Evolutionary conservation across 2,888 invertebrate genomes (phyloP).

Genomic region (Sympetrum striolatum): DNA sequence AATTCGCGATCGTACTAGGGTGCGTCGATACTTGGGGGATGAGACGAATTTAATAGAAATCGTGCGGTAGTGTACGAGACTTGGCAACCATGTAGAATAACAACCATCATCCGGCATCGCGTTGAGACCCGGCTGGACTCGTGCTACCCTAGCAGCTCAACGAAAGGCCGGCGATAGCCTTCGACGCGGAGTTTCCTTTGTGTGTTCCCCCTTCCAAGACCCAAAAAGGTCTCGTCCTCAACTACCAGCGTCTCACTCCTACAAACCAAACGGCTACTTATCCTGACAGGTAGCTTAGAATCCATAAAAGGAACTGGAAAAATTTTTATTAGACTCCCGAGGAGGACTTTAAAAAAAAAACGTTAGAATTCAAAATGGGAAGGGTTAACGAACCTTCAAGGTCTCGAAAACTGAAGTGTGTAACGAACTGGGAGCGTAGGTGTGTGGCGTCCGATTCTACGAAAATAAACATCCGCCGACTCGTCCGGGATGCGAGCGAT

Average conservation of each 20-base stretch:
- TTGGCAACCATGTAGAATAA: constrained; percentile 34
- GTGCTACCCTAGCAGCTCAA: constrained; percentile 28
- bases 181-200: constrained; percentile 5
- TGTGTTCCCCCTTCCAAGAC: neutral
- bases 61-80: constrained; percentile 29
- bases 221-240: constrained; percentile 29
- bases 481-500: neutral
- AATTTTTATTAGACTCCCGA: neutral
- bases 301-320: constrained; percentile 9
- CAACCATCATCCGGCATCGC: constrained; percentile 17
- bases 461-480: neutral
- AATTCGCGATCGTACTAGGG: neutral
- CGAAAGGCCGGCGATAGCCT: constrained; percentile 18
- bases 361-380: constrained; percentile 40
- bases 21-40: neutral
- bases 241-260: neutral
- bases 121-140: constrained; percentile 3
- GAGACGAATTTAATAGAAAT: constrained; percentile 11
- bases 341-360: constrained; percentile 3
- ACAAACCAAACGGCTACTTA: constrained; percentile 25
- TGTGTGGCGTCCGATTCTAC: neutral
- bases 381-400: constrained; percentile 40
- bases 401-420: constrained; percentile 15
- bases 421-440: constrained; percentile 23
- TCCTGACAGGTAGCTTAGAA: constrained; percentile 37